These are phyloP conservation scores for Hyperoplus lanceolatus DNA, from an alignment of 2,797 vertebrate genomes.

Conservation along the genomic window DNA sequence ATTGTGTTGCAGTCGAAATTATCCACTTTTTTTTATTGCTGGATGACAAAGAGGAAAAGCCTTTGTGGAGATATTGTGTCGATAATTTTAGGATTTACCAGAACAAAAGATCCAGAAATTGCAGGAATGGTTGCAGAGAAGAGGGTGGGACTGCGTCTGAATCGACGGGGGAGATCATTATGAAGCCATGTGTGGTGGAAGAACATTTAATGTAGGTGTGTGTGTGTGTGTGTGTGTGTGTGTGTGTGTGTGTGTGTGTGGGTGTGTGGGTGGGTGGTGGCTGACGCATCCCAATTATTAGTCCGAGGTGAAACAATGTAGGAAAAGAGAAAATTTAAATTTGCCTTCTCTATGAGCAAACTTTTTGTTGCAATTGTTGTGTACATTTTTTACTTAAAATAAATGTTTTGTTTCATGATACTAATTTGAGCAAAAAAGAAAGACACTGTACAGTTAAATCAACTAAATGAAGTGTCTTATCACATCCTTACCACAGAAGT, in stretches of 20 bases:
- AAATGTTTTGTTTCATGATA: neutral
- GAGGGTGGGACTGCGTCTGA: constrained; percentile 35
- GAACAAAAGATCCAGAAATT: constrained; percentile 54
- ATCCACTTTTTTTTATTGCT: neutral
- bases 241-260: constrained; percentile 42
- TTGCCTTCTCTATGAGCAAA: neutral
- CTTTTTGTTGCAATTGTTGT: neutral
- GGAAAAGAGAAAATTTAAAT: constrained; percentile 15
- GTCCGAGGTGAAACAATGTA: constrained; percentile 44
- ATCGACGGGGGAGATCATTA: constrained; percentile 59
- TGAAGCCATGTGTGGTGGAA: constrained; percentile 53
- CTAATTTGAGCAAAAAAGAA: neutral
- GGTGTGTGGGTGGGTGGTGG: constrained; percentile 52
- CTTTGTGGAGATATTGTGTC: constrained; percentile 33
- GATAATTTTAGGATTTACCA: constrained; percentile 49
- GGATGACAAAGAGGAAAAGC: constrained; percentile 25
- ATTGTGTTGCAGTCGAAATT: neutral
- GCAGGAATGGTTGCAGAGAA: constrained; percentile 40
- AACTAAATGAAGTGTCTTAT: neutral
- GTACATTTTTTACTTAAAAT: neutral
- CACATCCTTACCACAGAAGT: neutral
- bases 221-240: no score
- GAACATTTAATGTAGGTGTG: constrained; percentile 21
- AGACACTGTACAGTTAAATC: neutral
- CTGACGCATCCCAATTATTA: constrained; percentile 61